Conservation (phyloP, 2,888 invertebrate genomes). For the Rhimphoctona megacephalus region DNA sequence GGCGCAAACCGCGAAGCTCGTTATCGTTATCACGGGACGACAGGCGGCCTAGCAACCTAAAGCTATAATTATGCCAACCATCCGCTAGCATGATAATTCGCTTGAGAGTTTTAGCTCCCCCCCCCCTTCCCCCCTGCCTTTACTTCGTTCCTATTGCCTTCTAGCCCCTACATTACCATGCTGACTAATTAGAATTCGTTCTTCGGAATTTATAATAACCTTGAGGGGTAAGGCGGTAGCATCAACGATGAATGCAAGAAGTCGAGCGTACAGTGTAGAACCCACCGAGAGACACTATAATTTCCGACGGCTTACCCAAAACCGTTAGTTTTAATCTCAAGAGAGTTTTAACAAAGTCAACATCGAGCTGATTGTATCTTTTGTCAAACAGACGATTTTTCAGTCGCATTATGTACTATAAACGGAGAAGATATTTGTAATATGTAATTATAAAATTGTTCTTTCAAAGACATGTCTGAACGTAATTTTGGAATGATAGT, state of each 20-base stretch:
- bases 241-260: constrained; percentile 43
- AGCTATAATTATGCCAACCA: constrained; percentile 57
- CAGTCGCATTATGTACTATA: neutral
- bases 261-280: constrained; percentile 6
- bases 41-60: constrained; percentile 72
- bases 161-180: constrained; percentile 48
- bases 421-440: neutral
- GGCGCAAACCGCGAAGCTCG: constrained; percentile 66
- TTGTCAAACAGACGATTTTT: constrained; percentile 2
- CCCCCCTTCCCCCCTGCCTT: neutral
- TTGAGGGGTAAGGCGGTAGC: neutral
- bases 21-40: constrained; percentile 77
- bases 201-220: constrained; percentile 71
- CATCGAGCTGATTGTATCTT: constrained; percentile 16
- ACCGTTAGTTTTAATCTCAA: neutral
- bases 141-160: constrained; percentile 25
- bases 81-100: constrained; percentile 74
- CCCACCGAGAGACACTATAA: constrained; percentile 22
- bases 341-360: constrained; percentile 31
- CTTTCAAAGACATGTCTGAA: neutral
- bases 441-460: neutral
- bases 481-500: neutral
- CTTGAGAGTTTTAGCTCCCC: constrained; percentile 50
- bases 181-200: constrained; percentile 80
- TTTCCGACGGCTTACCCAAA: constrained; percentile 33